phyloP scores from a whole-genome alignment of 2,113 vertebrate species.

The Crotophaga sulcirostris region DNA sequence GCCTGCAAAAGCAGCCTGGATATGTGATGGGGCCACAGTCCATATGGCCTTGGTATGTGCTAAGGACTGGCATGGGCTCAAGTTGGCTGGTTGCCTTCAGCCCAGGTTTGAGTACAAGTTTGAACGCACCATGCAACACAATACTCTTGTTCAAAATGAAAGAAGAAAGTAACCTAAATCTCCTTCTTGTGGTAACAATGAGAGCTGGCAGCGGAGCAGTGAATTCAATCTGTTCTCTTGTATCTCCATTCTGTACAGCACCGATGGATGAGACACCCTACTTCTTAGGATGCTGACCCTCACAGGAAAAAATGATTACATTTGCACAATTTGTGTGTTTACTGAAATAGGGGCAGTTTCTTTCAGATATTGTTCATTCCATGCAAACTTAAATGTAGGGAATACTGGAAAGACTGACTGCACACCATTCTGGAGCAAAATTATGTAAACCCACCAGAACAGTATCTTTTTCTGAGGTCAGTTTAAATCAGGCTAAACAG shows the following conservation, averaged over 20 bases:
- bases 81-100: background rate
- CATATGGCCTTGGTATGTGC: background rate
- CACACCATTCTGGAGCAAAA: background rate
- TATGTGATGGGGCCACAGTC: background rate
- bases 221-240: background rate
- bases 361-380: background rate
- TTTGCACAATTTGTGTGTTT: background rate
- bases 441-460: background rate
- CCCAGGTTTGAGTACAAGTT: background rate
- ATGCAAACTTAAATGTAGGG: background rate
- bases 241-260: background rate
- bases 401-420: background rate
- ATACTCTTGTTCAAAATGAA: background rate
- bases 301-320: background rate
- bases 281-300: background rate
- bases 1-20: background rate
- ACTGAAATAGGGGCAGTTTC: background rate
- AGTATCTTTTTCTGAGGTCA: background rate
- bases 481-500: background rate
- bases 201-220: background rate
- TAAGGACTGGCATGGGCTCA: background rate
- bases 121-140: accelerated
- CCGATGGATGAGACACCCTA: accelerated
- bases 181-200: background rate
- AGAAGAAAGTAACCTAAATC: background rate